Base-by-base conservation (phyloP, 2,888 invertebrate species). In the Macrostomum cliftonense region DNA sequence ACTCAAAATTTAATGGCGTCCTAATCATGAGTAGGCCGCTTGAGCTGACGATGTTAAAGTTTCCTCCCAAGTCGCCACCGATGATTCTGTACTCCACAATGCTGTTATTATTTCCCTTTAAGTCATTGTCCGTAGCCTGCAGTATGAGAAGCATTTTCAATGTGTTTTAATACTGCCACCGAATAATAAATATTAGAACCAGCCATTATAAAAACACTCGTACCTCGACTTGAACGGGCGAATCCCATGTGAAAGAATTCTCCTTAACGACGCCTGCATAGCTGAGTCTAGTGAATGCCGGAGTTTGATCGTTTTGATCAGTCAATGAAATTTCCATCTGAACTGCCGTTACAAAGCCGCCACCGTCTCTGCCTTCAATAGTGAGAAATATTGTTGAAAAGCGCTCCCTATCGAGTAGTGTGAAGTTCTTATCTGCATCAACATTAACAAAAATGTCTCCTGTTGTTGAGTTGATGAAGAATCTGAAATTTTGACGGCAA, bases 331-430 rank as follows among this genome's bases (percentile, higher is more conserved):
- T 53, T 17, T 55, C 54, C 13, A 67, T 54, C 45, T 62, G 63
- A 9, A 57, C 57, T 2, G 61, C 59, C 9, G 62, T 58, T 12
- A 62, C 53, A 16, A 61, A 56, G 0, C 80, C 82, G 0, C 85
- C 84, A 0, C 83, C 83, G 62, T 87, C 86, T 54, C 75, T 77
- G 0, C 84, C 86, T 54, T 82, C 80, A 47, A 83, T 74, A 0
- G 81, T 82, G 49, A 86, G 67, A 51, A 82, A 82, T 55, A 81
- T 86, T 51, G 79, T 79, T 57, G 79, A 80, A 57, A 83, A 82
- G 12, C 76, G 76, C 63, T 87, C 86, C 61, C 82, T 82, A 63
- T 87, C 83, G 43, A 86, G 67, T 47, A 54, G n/a, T 45, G 45
- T 39, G 49, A 48, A 37, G 46, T 59, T 60, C 48, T 62, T 61